These are phyloP conservation scores for Berghia stephanieae DNA, from an alignment of 1,140 invertebrate species.

Conservation along the genomic window DNA sequence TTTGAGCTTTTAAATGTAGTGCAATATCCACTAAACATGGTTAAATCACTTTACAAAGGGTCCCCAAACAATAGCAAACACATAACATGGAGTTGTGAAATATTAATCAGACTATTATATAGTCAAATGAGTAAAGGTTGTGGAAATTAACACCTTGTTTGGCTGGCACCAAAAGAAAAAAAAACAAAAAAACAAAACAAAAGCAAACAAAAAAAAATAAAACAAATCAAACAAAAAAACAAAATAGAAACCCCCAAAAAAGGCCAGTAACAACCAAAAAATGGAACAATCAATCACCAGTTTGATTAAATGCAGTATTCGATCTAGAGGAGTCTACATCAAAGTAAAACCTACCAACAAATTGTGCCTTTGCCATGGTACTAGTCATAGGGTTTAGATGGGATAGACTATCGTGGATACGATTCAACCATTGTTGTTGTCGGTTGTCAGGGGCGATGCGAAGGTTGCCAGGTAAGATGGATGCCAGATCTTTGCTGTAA, in stretches of 20 bases:
- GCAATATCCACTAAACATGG: too few species aligned
- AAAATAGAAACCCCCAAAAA: not conserved
- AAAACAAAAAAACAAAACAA: too few species aligned
- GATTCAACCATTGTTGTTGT: slow-evolving; percentile 83
- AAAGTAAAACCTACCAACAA: slow-evolving; percentile 70
- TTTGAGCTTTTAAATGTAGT: too few species aligned
- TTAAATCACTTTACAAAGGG: too few species aligned
- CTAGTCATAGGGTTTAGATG: slow-evolving; percentile 70
- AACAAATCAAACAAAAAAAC: not conserved
- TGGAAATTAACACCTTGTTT: too few species aligned
- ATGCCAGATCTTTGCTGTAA: slow-evolving; percentile 84
- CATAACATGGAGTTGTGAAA: too few species aligned
- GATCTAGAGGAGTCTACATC: not conserved
- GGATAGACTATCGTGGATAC: slow-evolving; percentile 86
- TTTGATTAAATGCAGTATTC: not conserved
- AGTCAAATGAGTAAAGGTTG: too few species aligned
- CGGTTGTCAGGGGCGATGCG: slow-evolving; percentile 73
- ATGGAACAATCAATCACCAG: not conserved
- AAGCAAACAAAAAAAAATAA: too few species aligned
- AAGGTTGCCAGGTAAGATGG: slow-evolving; percentile 67
- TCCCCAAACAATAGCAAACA: too few species aligned
- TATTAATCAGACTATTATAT: too few species aligned
- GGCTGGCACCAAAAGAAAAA: too few species aligned
- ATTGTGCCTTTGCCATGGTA: slow-evolving; percentile 73
- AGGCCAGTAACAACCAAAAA: not conserved